Evolutionary conservation across 2,113 vertebrate species (phyloP).

Genomic region (Pachycephala philippinensis): DNA sequence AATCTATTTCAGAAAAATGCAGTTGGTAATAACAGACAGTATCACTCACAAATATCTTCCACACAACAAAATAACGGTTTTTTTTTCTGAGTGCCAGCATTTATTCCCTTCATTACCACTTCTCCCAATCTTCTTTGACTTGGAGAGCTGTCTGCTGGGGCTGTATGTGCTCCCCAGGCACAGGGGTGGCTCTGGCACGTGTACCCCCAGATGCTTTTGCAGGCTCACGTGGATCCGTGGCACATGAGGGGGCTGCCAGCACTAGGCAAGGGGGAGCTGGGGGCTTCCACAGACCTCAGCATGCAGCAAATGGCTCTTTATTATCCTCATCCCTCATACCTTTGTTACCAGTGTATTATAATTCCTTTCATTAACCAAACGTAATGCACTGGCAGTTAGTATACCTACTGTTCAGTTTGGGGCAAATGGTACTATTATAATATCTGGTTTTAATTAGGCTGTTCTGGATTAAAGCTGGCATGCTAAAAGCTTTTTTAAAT

Average conservation of each 20-base stretch:
- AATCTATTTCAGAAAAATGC: conserved; percentile 15
- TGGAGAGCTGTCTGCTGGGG: background rate
- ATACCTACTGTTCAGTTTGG: conserved; percentile 24
- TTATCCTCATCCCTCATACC: conserved; percentile 10
- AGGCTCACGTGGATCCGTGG: background rate
- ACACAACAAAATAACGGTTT: background rate
- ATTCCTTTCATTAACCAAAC: conserved; percentile 27
- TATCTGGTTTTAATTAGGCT: conserved; percentile 45
- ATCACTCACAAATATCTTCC: background rate
- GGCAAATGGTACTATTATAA: background rate
- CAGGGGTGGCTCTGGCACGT: background rate
- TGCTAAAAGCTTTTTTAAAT: conserved; percentile 15
- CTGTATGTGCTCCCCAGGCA: background rate
- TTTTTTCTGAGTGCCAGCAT: background rate
- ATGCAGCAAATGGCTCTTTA: conserved; percentile 1
- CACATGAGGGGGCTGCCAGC: background rate
- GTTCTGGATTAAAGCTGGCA: conserved; percentile 1
- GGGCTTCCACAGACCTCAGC: background rate
- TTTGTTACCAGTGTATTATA: background rate
- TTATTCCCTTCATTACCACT: conserved; percentile 22
- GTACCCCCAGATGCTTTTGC: background rate
- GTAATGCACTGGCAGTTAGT: background rate
- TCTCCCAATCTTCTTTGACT: background rate
- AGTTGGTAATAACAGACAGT: background rate
- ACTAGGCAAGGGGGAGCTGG: background rate